Evolutionary conservation across 2,797 vertebrate species (phyloP).

Genomic region (Psittacula echo): DNA sequence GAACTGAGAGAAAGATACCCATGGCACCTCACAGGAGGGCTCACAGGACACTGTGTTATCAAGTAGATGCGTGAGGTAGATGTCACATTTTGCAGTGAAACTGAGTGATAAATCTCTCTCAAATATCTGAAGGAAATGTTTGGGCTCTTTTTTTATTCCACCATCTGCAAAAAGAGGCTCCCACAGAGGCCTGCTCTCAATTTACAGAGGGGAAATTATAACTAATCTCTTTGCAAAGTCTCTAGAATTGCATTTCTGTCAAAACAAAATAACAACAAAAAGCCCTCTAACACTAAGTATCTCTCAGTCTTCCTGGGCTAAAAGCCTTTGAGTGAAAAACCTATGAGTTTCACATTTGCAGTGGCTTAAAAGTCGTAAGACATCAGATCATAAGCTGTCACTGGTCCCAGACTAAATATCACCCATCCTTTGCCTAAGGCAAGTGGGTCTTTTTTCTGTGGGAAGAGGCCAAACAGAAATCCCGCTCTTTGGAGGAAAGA

Average conservation of each 20-base stretch:
- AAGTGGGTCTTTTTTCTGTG: neutral
- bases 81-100: neutral
- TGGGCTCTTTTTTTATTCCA: neutral
- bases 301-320: constrained; percentile 17
- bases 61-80: neutral
- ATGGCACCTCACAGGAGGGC: neutral
- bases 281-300: neutral
- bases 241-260: neutral
- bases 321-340: constrained; percentile 33
- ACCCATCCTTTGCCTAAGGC: constrained; percentile 9
- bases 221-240: neutral
- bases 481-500: constrained; percentile 7
- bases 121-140: constrained; percentile 2
- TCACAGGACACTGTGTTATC: rapidly evolving
- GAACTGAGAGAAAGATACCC: neutral
- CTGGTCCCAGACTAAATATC: constrained; percentile 28
- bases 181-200: neutral
- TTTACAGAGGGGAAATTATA: constrained; percentile 10
- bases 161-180: constrained; percentile 1
- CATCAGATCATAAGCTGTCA: constrained; percentile 24
- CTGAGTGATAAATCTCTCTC: neutral
- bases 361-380: constrained; percentile 26
- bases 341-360: neutral
- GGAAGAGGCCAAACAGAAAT: constrained; percentile 14
- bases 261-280: neutral